Evolutionary conservation across 1,140 invertebrate genomes (phyloP).

Genomic region (Orussus abietinus): DNA sequence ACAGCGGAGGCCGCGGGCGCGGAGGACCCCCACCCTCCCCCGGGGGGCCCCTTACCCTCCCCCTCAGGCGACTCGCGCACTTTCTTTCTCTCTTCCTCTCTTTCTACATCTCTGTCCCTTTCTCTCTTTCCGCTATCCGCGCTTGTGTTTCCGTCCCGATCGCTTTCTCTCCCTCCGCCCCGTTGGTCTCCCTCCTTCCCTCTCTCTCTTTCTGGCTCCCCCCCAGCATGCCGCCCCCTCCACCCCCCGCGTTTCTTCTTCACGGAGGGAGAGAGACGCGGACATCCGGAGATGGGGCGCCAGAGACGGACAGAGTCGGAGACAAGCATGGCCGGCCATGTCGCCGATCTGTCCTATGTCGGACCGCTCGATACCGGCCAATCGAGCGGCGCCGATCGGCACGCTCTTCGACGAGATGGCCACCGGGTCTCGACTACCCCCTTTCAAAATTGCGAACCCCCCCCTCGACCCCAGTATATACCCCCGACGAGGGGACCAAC

Average conservation of each 20-base stretch:
- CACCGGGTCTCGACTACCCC: no score
- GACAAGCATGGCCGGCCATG: no score
- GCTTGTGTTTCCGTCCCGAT: conserved; percentile 6
- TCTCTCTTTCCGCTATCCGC: conserved; percentile 16
- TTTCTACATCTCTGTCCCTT: conserved; percentile 3
- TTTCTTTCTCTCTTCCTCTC: conserved; percentile 11
- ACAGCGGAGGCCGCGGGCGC: conserved; percentile 32
- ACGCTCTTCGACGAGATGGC: no score
- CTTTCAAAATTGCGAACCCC: no score
- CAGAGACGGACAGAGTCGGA: no score
- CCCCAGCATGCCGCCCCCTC: conserved; percentile 13
- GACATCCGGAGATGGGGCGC: no score
- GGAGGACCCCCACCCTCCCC: conserved; percentile 16
- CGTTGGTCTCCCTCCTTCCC: conserved; percentile 11
- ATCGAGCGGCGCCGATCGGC: conserved; percentile 25
- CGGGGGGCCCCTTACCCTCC: neutral
- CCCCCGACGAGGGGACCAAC: no score
- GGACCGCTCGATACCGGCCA: conserved; percentile 31
- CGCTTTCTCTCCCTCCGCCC: conserved; percentile 13
- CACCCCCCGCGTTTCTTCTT: conserved; percentile 4
- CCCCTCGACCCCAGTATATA: no score
- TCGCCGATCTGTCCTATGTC: no score
- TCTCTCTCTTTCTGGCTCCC: conserved; percentile 7
- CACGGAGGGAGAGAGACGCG: conserved; percentile 3
- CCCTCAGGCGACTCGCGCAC: conserved; percentile 4